phyloP scores from a whole-genome alignment of 2,797 vertebrate species.

The Amblyraja radiata region DNA sequence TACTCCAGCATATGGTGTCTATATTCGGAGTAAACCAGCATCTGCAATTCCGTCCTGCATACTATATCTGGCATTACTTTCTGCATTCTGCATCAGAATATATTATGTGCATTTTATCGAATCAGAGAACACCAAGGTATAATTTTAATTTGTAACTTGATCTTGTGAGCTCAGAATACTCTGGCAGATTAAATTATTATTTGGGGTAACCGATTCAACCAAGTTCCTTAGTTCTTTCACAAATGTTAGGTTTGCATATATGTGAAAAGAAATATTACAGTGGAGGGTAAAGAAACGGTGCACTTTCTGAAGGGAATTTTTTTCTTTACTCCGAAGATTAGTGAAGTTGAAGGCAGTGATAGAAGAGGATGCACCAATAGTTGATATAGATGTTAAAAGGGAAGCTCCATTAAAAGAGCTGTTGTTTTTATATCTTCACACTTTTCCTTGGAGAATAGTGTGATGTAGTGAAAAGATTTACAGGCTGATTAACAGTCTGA shows the following conservation, averaged over 20 bases:
- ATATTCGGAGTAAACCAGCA: too few relatives aligned
- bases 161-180: not conserved
- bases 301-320: not conserved
- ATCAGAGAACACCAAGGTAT: not conserved
- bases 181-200: not conserved
- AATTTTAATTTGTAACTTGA: not conserved
- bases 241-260: not conserved
- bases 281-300: not conserved
- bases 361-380: not conserved
- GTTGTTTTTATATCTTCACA: conserved; percentile 20
- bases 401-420: conserved; percentile 22
- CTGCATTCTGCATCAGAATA: not conserved
- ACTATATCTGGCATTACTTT: not conserved
- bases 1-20: too few relatives aligned
- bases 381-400: not conserved
- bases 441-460: conserved; percentile 6
- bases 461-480: conserved; percentile 31
- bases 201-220: not conserved
- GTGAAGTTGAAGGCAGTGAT: not conserved
- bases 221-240: not conserved
- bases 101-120: not conserved
- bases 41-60: too few relatives aligned
- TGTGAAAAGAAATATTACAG: not conserved
- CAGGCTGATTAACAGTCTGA: conserved; percentile 29
- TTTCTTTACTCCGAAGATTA: not conserved